Conservation (phyloP, 2,888 invertebrate species). For the Torymus auratus region DNA sequence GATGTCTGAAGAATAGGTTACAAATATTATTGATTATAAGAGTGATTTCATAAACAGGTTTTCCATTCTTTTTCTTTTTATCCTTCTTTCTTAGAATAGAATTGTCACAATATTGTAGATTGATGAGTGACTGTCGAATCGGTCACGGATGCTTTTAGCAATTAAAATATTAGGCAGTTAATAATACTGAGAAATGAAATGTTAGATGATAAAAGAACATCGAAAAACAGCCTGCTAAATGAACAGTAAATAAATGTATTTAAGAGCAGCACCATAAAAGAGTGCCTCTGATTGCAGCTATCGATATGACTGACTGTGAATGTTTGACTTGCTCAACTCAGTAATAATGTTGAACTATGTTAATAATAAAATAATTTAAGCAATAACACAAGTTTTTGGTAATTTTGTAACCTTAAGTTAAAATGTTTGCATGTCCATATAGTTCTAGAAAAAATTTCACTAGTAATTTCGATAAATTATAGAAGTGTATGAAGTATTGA, state of each 20-base stretch:
- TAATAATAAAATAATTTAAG: constrained; percentile 53
- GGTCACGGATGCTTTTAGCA: constrained; percentile 35
- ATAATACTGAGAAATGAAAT: constrained; percentile 1
- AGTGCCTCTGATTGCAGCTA: constrained; percentile 37
- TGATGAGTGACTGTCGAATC: constrained; percentile 29
- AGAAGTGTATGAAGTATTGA: background rate
- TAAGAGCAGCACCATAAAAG: constrained; percentile 32
- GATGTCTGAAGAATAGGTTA: constrained; percentile 34
- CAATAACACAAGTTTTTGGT: constrained; percentile 21
- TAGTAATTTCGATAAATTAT: too few species aligned
- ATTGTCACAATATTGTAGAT: constrained; percentile 13
- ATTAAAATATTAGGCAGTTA: constrained; percentile 29
- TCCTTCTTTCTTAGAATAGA: constrained; percentile 1
- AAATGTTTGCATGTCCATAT: too few species aligned
- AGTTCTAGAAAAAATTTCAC: too few species aligned
- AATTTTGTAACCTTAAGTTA: too few species aligned
- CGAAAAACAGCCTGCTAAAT: constrained; percentile 35
- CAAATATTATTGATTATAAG: constrained; percentile 30
- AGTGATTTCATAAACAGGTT: constrained; percentile 4
- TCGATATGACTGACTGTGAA: constrained; percentile 42
- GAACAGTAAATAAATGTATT: constrained; percentile 17
- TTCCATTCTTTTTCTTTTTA: background rate
- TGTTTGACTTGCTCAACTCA: constrained; percentile 31
- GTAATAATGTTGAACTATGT: constrained; percentile 49
- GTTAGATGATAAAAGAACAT: constrained; percentile 30